A percentile compares a stretch with the other conserved stretches of the same genome.
Conservation (phyloP, 2,113 vertebrate species). For the Sturnus vulgaris region DNA sequence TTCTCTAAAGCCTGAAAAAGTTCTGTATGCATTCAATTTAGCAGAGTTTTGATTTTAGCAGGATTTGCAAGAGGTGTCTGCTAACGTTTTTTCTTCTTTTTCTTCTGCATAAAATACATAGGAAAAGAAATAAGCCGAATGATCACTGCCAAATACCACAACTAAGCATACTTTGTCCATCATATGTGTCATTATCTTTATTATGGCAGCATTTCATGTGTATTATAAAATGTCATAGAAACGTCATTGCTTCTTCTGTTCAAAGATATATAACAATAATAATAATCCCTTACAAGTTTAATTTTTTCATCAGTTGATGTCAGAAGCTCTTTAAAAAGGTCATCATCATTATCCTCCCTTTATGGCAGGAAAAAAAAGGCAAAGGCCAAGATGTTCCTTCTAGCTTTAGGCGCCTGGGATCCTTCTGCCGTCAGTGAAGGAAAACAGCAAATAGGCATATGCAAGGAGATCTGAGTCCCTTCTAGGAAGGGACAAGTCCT, state of each 20-base stretch:
- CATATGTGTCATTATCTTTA: constrained; percentile 40
- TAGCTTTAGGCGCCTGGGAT: not conserved
- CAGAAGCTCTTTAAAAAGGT: constrained; percentile 43
- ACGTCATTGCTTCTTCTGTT: not conserved
- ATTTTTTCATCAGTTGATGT: constrained; percentile 26
- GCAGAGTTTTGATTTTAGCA: not conserved
- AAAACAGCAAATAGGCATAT: not conserved
- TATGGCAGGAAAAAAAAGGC: not conserved
- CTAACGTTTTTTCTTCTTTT: not conserved
- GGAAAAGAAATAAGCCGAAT: not conserved
- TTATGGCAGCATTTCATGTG: constrained; percentile 20
- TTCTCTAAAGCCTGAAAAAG: not conserved
- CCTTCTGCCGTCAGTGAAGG: not conserved
- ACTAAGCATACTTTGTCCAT: not conserved
- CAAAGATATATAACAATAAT: constrained; percentile 35
- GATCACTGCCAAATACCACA: constrained; percentile 42
- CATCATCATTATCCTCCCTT: constrained; percentile 12
- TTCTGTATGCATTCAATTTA: not conserved
- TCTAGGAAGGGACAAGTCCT: not conserved
- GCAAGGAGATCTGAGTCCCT: not conserved
- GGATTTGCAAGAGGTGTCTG: not conserved
- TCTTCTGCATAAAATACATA: not conserved
- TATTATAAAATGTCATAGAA: constrained; percentile 29
- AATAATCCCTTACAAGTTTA: not conserved
- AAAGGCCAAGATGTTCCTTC: constrained; percentile 12